Evolutionary conservation across 2,113 vertebrate genomes (phyloP).

Genomic region (Dipodomys stephensi): DNA sequence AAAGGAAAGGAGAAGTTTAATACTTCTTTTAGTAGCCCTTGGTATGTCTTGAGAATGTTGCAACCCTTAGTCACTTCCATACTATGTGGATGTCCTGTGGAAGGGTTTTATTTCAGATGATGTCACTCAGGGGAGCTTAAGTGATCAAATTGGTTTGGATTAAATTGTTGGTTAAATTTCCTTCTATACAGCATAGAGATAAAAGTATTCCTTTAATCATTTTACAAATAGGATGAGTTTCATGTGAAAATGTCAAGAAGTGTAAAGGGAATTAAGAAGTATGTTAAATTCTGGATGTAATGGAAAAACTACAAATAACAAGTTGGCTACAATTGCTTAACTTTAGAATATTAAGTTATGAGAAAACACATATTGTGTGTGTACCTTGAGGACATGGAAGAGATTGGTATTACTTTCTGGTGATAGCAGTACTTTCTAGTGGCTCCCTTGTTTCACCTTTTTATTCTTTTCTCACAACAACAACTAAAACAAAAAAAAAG

Average conservation of each 20-base stretch:
- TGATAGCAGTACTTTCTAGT: neutral
- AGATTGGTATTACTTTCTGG: neutral
- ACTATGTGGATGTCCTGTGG: neutral
- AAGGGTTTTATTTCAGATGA: conserved; percentile 54
- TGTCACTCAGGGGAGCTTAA: conserved; percentile 58
- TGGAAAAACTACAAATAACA: neutral
- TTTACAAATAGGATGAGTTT: neutral
- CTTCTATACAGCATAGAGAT: neutral
- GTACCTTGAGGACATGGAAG: neutral
- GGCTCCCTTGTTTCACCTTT: neutral
- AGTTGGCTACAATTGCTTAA: neutral
- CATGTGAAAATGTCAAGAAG: neutral
- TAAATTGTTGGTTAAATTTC: conserved; percentile 15
- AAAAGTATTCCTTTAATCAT: neutral
- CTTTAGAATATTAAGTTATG: conserved; percentile 27
- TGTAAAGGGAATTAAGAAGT: neutral
- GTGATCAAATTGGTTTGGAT: conserved; percentile 57
- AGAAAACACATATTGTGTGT: neutral
- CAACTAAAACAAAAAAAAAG: neutral
- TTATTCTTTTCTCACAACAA: neutral
- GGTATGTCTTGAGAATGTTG: conserved; percentile 64
- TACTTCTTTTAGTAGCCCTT: conserved; percentile 62
- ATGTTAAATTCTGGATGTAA: neutral
- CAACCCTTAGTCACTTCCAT: conserved; percentile 63
- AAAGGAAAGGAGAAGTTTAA: conserved; percentile 60